Base-by-base conservation (phyloP, 1,140 invertebrate genomes). In the Dendrolimus punctatus region DNA sequence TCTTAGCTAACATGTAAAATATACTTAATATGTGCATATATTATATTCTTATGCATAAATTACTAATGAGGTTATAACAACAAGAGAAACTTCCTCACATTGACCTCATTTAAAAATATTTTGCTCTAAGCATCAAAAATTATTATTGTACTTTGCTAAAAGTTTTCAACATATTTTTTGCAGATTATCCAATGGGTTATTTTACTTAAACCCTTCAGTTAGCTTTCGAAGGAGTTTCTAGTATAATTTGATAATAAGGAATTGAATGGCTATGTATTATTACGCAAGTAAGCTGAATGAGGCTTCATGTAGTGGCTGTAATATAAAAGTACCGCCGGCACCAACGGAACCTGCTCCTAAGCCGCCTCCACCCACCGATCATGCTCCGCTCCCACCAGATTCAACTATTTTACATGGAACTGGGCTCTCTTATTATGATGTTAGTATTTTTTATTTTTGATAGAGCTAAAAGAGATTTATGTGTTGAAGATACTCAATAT, bases 181-280 rank as follows among this genome's bases (percentile, higher is more conserved):
- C 52, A 62, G 48, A 58, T 58, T 42, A 37, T 51, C 53, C 48
- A 57, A 61, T 73, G 73, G 64, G 55, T 66, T 63, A 56, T 46
- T 64, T 64, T 61, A 68, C 38, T 40, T 73, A 68, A 58, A 62
- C 10, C 49, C 46, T 55, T 37, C 48, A 60, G 46, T 42, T 38
- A 62, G 74, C 67, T 72, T 71, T 67, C 49, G 38, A 56, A 55
- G 68, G 75, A 71, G 68, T 61, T 37, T 40, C 40, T 66, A 63
- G 60, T 53, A 9, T 64, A 43, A 65, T 53, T 60, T 51, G 57
- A 47, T 40, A 62, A 62, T 66, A 49, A 59, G 67, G 65, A 69
- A 73, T 80, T 87, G 74, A 76, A 87, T 88, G 86, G 86, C 86
- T 80, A 88, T 88, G 86, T 88, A 88, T 77, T 88, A 88, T 69